Evolutionary conservation across 2,113 vertebrate genomes (phyloP), one percentile per base, ranked within the genome.

Genomic region (Ciconia maguari): DNA sequence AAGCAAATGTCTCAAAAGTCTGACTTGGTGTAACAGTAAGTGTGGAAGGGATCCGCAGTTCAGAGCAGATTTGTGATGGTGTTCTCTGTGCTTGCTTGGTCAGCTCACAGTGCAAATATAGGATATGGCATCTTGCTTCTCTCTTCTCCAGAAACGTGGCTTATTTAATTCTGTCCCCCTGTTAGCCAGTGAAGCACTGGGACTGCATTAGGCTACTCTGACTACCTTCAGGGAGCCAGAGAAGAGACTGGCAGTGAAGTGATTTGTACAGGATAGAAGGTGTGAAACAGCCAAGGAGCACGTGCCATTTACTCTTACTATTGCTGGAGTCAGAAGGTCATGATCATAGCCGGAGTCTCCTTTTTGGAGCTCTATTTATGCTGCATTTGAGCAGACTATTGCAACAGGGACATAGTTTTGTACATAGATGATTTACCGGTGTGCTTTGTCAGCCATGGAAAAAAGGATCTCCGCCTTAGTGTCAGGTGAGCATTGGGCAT

Each of bases 41-140:
- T 9, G 11, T 30, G 38, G 9, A 65, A 76, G 13, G 17, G 26
- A 41, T 78, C 16, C 0, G 0, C 36, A 66, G 26, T 17, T 64
- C 58, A 70, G 62, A 66, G 68, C 11, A 81, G 24, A 5, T 85
- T 82, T 76, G 6, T 60, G 34, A 14, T 55, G 41, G 18, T 0
- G 1, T 72, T 83, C 12, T 48, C 36, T 77, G 25, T 25, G 30
- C 30, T 83, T 83, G 6, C 22, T 76, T 58, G 26, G 24, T 52
- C 90, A 71, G 20, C 32, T 62, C 83, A 71, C n/a, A 42, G 29
- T 71, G 9, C 5, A 90, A n/a, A 46, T 29, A 38, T 7, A 82
- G 38, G 34, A 30, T 13, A 26, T 0, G 3, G 14, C 2, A 32
- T 41, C 48, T 83, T 48, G 18, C 24, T 68, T 69, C 17, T 74